Conservation (phyloP, 64 coral and sea anemone genomes). For the Stichodactyla mertensii region DNA sequence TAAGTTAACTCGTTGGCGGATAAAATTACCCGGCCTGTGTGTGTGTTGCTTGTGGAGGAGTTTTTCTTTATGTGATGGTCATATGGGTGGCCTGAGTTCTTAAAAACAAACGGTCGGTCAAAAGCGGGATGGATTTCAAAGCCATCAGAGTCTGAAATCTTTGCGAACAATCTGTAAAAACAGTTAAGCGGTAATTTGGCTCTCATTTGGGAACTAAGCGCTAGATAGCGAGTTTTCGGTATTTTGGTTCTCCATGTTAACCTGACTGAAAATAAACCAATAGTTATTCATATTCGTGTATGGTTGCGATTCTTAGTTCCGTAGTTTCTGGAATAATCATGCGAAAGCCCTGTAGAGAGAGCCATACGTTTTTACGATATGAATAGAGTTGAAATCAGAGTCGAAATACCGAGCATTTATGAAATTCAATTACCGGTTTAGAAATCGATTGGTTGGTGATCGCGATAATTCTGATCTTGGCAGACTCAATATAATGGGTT, state of each 20-base stretch:
- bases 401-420: constrained; percentile 52
- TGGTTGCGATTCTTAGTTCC: not conserved
- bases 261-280: not conserved
- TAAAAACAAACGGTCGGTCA: constrained; percentile 8
- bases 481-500: constrained; percentile 19
- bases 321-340: not conserved
- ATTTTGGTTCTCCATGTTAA: not conserved
- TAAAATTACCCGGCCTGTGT: not conserved
- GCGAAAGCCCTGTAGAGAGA: not conserved
- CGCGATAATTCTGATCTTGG: constrained; percentile 9
- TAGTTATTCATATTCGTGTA: not conserved
- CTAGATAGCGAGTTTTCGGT: not conserved
- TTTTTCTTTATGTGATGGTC: not conserved
- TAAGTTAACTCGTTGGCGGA: not conserved
- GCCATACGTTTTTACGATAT: constrained; percentile 56
- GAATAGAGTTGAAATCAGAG: not conserved
- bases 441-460: constrained; percentile 7
- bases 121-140: not conserved
- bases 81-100: not conserved
- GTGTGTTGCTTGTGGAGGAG: not conserved
- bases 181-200: constrained; percentile 15
- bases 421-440: constrained; percentile 63
- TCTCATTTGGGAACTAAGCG: constrained; percentile 15
- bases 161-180: constrained; percentile 11
- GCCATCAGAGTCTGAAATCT: constrained; percentile 6